phyloP scores from a whole-genome alignment of 92 coral and sea anemone species.

The Porites evermanni region DNA sequence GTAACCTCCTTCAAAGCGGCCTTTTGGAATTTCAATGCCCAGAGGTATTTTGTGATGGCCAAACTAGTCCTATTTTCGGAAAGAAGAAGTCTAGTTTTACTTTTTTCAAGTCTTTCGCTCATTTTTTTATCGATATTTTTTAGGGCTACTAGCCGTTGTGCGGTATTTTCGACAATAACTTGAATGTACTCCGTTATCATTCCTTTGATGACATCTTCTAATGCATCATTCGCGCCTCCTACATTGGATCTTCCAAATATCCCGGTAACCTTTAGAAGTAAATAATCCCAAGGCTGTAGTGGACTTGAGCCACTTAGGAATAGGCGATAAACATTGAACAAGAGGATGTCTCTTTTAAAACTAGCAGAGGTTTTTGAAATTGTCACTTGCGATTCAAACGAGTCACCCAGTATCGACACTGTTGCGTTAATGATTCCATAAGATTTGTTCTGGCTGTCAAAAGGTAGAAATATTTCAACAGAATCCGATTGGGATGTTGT shows the following conservation, averaged over 20 bases:
- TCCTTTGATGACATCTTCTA: constrained; percentile 44
- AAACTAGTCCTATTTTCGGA: constrained; percentile 1
- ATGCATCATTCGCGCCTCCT: constrained; percentile 7
- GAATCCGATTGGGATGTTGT: constrained; percentile 14
- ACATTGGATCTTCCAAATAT: constrained; percentile 8
- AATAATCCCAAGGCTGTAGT: constrained; percentile 60
- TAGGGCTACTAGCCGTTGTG: neutral
- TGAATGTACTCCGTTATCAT: constrained; percentile 40
- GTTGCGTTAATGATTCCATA: constrained; percentile 13
- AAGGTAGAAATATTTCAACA: constrained; percentile 1
- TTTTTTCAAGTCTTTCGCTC: neutral
- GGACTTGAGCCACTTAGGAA: constrained; percentile 35
- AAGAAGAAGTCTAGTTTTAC: neutral
- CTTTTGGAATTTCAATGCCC: neutral
- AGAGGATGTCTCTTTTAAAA: constrained; percentile 27
- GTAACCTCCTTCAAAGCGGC: constrained; percentile 4
- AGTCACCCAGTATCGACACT: constrained; percentile 48
- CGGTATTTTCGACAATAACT: constrained; percentile 14
- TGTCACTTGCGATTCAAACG: constrained; percentile 25
- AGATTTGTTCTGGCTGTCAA: constrained; percentile 7
- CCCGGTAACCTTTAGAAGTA: constrained; percentile 49
- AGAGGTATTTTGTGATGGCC: constrained; percentile 8
- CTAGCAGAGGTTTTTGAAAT: constrained; percentile 19
- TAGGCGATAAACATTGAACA: constrained; percentile 55
- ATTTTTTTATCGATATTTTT: neutral